Percentiles rank a stretch among this genome's conserved stretches.
Conservation (phyloP, 2,797 vertebrate species). For the Lacerta agilis region DNA sequence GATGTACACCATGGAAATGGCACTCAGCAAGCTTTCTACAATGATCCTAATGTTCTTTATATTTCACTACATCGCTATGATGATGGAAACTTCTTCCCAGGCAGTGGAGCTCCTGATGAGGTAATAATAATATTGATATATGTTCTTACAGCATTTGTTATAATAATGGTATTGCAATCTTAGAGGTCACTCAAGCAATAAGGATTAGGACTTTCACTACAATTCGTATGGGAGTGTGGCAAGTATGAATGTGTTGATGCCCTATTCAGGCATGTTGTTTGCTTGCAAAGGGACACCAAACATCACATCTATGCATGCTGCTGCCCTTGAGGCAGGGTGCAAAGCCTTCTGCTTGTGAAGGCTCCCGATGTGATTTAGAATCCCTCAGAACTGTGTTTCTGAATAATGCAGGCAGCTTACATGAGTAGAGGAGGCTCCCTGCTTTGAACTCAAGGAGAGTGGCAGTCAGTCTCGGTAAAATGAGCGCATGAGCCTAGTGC, state of each 20-base stretch:
- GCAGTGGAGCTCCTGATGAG: constrained; percentile 95
- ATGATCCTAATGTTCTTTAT: constrained; percentile 91
- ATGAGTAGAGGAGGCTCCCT: no score
- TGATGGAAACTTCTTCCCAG: constrained; percentile 97
- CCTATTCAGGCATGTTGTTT: not conserved
- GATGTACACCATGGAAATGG: constrained; percentile 98
- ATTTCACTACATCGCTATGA: constrained; percentile 96
- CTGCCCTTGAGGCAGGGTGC: no score
- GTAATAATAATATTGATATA: constrained; percentile 62
- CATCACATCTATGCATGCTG: no score
- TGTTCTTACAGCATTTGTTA: not conserved
- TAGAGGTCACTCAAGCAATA: not conserved
- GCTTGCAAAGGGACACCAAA: no score
- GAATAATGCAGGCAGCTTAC: no score
- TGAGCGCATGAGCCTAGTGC: no score
- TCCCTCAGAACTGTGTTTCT: no score
- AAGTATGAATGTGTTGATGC: not conserved
- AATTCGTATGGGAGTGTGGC: not conserved
- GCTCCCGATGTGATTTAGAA: no score
- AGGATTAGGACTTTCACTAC: not conserved
- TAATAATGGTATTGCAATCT: not conserved
- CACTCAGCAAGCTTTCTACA: constrained; percentile 97
- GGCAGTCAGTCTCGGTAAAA: no score
- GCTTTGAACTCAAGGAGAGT: no score
- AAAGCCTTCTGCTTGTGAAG: no score